Evolutionary conservation across 2,888 invertebrate species (phyloP).

Genomic region (Itoplectis maculator): DNA sequence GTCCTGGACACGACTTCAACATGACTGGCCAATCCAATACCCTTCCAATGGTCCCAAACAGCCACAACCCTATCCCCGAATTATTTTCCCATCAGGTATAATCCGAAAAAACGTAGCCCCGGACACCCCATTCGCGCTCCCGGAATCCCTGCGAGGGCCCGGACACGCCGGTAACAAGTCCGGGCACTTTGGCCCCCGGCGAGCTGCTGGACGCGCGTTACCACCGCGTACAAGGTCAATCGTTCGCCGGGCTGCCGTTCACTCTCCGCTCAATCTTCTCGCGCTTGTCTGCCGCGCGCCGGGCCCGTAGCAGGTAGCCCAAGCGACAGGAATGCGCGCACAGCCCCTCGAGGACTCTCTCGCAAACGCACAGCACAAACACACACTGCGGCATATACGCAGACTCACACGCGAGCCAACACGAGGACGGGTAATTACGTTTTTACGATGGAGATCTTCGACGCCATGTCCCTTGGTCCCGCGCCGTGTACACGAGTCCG

Average conservation of each 20-base stretch:
- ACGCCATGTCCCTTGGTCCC: slow-evolving; percentile 67
- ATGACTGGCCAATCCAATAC: no score
- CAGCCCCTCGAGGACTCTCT: slow-evolving; percentile 52
- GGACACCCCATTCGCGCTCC: background rate
- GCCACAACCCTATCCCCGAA: no score
- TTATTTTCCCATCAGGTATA: no score
- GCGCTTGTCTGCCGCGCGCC: slow-evolving; percentile 30
- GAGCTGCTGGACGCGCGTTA: background rate
- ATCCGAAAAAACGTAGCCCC: no score
- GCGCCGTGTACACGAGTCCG: slow-evolving; percentile 30
- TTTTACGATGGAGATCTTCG: slow-evolving; percentile 74
- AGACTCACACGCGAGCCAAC: slow-evolving; percentile 26
- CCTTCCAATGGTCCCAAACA: no score
- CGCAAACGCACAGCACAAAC: no score
- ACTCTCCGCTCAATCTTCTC: slow-evolving; percentile 47
- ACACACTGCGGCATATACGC: no score
- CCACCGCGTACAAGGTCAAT: slow-evolving; percentile 31
- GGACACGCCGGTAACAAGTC: background rate
- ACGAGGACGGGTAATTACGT: slow-evolving; percentile 74
- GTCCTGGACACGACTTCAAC: no score
- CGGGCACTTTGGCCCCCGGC: background rate
- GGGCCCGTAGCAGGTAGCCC: slow-evolving; percentile 42
- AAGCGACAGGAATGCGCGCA: slow-evolving; percentile 55
- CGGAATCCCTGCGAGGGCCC: background rate
- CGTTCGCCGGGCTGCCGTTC: slow-evolving; percentile 28